These are phyloP conservation scores for Orycteropus afer DNA, from an alignment of 2,113 vertebrate genomes.

Conservation along the genomic window DNA sequence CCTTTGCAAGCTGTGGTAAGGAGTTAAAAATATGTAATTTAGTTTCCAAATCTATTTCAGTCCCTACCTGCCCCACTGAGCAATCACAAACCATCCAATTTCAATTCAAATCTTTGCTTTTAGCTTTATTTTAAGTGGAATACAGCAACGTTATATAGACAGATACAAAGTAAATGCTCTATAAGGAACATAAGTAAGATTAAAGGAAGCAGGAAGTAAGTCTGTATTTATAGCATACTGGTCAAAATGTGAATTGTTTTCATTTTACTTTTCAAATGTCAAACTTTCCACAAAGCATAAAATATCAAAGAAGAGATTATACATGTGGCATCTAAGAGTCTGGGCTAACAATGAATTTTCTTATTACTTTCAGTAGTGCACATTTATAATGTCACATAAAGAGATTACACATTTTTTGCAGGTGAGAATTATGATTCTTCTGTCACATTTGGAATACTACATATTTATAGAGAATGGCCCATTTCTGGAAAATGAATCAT, in stretches of 20 bases:
- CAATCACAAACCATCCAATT: conserved; percentile 74
- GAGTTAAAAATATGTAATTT: conserved; percentile 81
- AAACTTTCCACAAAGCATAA: conserved; percentile 59
- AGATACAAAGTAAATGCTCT: conserved; percentile 75
- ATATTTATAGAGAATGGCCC: conserved; percentile 49
- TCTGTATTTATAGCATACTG: conserved; percentile 68
- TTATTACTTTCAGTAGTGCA: conserved; percentile 60
- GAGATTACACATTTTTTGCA: conserved; percentile 52
- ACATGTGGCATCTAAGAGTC: conserved; percentile 45
- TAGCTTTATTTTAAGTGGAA: conserved; percentile 78
- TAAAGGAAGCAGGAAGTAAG: conserved; percentile 71
- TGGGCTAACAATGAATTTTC: conserved; percentile 70
- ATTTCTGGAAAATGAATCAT: conserved; percentile 66
- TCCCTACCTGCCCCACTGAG: conserved; percentile 79
- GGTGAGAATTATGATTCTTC: conserved; percentile 50
- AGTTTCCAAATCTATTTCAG: conserved; percentile 80
- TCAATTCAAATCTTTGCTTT: conserved; percentile 79
- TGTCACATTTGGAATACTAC: conserved; percentile 60
- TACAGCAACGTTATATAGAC: conserved; percentile 75
- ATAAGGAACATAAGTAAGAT: conserved; percentile 70
- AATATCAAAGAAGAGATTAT: conserved; percentile 39
- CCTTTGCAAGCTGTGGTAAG: conserved; percentile 72
- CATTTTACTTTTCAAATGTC: conserved; percentile 72
- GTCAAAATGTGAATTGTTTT: conserved; percentile 67
- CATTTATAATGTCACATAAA: conserved; percentile 64